These are phyloP conservation scores for Heliangelus exortis DNA, from an alignment of 2,797 vertebrate genomes.

Conservation along the genomic window DNA sequence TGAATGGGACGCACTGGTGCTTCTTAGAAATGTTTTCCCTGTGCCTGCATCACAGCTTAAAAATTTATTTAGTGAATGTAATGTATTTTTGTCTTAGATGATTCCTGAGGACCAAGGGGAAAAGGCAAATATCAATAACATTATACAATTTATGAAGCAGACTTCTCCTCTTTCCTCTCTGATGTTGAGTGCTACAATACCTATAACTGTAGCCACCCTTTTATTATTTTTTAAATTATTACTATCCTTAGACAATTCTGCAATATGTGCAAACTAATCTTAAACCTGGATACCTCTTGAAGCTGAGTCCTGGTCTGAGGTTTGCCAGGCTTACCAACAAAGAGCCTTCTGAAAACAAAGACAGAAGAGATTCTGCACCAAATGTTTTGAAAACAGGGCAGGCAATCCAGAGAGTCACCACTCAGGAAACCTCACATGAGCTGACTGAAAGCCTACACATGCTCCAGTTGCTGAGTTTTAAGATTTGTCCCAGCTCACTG, in stretches of 20 bases:
- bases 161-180: background rate
- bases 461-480: background rate
- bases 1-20: background rate
- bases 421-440: background rate
- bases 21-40: background rate
- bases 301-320: background rate
- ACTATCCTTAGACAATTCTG: background rate
- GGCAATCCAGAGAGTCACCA: background rate
- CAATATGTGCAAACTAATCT: background rate
- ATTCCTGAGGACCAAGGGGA: background rate
- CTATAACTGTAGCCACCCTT: accelerated
- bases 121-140: background rate
- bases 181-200: background rate
- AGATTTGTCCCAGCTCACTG: background rate
- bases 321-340: background rate
- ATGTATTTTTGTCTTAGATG: background rate
- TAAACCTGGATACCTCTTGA: background rate
- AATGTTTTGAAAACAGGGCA: background rate
- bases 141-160: background rate
- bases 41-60: background rate
- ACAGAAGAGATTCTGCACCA: background rate
- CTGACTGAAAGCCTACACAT: background rate
- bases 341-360: background rate
- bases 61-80: background rate
- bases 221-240: background rate